Evolutionary conservation across 2,113 vertebrate species (phyloP).

Genomic region (Seriola quinqueradiata): DNA sequence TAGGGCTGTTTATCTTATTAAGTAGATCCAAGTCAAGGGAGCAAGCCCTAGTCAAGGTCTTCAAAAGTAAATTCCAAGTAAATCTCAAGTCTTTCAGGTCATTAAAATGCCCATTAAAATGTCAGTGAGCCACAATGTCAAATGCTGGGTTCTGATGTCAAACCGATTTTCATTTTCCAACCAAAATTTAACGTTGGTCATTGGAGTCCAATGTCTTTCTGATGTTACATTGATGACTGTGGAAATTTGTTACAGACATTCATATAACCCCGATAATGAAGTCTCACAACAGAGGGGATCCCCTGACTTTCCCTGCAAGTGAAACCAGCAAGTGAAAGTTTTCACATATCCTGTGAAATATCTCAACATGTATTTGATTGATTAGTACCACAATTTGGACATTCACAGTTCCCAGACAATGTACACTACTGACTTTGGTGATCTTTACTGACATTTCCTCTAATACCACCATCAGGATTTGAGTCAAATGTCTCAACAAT

Average conservation of each 20-base stretch:
- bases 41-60: neutral
- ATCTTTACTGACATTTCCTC: neutral
- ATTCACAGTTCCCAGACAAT: neutral
- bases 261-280: no score
- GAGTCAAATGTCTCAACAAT: no score
- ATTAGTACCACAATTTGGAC: neutral
- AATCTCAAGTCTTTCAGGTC: neutral
- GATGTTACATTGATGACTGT: no score
- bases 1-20: neutral
- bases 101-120: neutral
- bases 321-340: neutral
- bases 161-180: no score
- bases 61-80: neutral
- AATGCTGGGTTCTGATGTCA: no score
- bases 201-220: no score
- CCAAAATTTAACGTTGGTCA: no score
- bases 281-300: neutral
- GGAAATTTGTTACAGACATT: no score
- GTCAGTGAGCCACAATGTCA: no score
- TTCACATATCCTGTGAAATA: neutral
- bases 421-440: neutral
- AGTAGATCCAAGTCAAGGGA: neutral
- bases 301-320: neutral
- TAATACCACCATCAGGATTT: neutral
- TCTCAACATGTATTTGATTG: neutral